phyloP scores from a whole-genome alignment of 2,113 vertebrate species.

The Enhydra lutris region DNA sequence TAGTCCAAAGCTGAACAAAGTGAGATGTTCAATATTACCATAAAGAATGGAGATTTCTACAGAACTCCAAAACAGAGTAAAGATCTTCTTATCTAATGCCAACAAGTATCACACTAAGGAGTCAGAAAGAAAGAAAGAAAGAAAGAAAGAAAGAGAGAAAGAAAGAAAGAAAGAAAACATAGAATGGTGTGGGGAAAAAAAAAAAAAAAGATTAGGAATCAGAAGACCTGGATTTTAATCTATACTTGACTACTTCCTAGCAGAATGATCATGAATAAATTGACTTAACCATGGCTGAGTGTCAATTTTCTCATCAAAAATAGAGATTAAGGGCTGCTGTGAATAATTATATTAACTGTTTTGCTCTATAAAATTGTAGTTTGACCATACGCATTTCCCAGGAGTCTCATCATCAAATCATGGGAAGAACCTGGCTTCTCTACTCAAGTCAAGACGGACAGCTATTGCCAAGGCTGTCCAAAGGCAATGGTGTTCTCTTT shows the following conservation, averaged over 20 bases:
- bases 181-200: background rate
- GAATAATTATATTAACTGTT: constrained; percentile 28
- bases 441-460: background rate
- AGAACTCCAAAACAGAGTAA: background rate
- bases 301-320: constrained; percentile 16
- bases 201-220: background rate
- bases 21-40: background rate
- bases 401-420: constrained; percentile 27
- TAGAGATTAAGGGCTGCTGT: background rate
- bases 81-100: background rate
- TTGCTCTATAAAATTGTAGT: background rate
- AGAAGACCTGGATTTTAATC: background rate
- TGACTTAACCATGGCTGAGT: background rate
- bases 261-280: background rate
- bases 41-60: background rate
- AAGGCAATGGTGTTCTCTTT: background rate
- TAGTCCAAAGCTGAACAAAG: background rate
- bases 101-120: background rate
- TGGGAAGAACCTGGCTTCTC: constrained; percentile 51
- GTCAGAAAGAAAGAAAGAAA: background rate
- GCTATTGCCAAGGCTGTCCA: background rate
- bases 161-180: background rate
- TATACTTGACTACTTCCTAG: background rate
- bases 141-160: background rate
- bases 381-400: constrained; percentile 29